Evolutionary conservation across 1,140 invertebrate genomes (phyloP).

Genomic region (Nymphalis io): DNA sequence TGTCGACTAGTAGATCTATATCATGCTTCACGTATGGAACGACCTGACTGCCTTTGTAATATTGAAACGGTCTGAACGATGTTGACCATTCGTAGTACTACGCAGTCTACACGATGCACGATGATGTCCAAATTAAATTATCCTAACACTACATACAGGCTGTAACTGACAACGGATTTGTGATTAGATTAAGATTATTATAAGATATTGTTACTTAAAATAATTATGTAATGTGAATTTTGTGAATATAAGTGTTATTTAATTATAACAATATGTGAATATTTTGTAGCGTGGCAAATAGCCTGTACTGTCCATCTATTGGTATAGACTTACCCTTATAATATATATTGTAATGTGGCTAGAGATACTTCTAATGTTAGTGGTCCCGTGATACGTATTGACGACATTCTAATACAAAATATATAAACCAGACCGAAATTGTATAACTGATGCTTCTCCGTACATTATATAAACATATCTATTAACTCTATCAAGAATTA

Average conservation of each 20-base stretch:
- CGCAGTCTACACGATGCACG: conserved; percentile 17
- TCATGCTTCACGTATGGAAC: conserved; percentile 2
- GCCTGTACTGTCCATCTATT: conserved; percentile 56
- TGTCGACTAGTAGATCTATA: not conserved
- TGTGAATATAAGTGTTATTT: conserved; percentile 75
- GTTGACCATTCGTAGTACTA: not conserved
- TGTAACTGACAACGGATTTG: conserved; percentile 79
- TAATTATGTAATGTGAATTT: conserved; percentile 50
- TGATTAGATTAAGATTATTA: conserved; percentile 60
- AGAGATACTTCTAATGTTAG: conserved; percentile 39
- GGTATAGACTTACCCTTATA: conserved; percentile 48
- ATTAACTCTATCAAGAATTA: not conserved
- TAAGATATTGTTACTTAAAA: conserved; percentile 64
- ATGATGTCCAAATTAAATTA: conserved; percentile 41
- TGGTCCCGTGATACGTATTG: not conserved
- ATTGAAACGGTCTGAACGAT: conserved; percentile 28
- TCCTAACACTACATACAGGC: conserved; percentile 65
- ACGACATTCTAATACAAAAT: not conserved
- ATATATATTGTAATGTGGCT: conserved; percentile 47
- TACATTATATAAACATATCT: conserved; percentile 1
- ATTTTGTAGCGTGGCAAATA: conserved; percentile 60
- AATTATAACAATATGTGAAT: conserved; percentile 73
- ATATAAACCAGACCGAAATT: not conserved
- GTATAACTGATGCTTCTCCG: not conserved
- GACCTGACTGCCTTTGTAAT: conserved; percentile 39